A percentile compares a stretch with the other conserved stretches of the same genome.
Evolutionary conservation across 2,113 vertebrate species (phyloP).

Genomic region (Apodemus speciosus): DNA sequence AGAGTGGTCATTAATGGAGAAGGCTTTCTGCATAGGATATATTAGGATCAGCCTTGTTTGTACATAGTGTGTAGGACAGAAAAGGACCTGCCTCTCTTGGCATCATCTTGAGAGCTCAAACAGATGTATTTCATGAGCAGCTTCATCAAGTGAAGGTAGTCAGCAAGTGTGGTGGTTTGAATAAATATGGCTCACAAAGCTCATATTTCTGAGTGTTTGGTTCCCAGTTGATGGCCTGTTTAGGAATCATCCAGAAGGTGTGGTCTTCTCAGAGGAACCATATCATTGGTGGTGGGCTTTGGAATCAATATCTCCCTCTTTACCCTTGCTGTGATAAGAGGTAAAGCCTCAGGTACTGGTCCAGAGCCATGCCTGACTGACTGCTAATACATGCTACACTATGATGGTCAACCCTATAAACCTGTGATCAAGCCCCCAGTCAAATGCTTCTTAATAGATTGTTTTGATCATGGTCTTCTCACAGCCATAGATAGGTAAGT

Average conservation of each 20-base stretch:
- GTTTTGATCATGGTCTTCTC: background rate
- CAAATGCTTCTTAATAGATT: background rate
- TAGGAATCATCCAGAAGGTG: background rate
- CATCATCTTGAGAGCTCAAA: rapidly evolving
- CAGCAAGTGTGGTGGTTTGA: background rate
- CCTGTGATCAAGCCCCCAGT: background rate
- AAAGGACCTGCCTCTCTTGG: background rate
- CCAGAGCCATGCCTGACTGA: background rate
- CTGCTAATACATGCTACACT: background rate
- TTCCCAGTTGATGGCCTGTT: background rate
- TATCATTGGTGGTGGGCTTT: background rate
- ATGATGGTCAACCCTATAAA: background rate
- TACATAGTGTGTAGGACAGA: background rate
- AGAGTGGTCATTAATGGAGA: background rate
- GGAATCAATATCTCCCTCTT: background rate
- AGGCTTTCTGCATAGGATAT: background rate
- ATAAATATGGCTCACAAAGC: background rate
- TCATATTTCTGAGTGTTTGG: background rate
- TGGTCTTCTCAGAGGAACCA: too few species aligned
- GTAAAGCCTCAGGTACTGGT: too few species aligned
- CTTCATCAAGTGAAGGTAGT: background rate
- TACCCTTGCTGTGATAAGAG: background rate
- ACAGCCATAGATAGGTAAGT: background rate
- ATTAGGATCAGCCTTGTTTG: background rate
- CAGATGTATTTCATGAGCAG: background rate